Evolutionary conservation across 92 coral and sea anemone genomes (phyloP).

Genomic region (Porites rus): DNA sequence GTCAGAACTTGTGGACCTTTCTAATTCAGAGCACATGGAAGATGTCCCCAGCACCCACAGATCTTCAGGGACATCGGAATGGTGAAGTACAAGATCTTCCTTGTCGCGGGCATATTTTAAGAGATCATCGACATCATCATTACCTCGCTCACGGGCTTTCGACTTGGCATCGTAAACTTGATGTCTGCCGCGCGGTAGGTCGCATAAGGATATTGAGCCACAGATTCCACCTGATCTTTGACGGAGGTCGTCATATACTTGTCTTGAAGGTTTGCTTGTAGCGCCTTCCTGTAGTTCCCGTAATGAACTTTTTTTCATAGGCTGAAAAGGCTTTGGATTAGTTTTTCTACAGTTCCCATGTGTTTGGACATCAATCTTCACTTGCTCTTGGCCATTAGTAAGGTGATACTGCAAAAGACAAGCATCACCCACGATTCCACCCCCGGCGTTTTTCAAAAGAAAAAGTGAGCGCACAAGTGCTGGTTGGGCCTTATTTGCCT

Average conservation of each 20-base stretch:
- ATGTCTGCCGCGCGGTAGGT: conserved; percentile 34
- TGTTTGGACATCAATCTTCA: conserved; percentile 7
- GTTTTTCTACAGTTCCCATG: conserved; percentile 56
- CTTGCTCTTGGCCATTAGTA: background rate
- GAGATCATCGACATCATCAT: conserved; percentile 56
- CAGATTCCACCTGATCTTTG: conserved; percentile 23
- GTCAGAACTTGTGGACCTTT: conserved; percentile 30
- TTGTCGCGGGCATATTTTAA: conserved; percentile 46
- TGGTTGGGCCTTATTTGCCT: conserved; percentile 39
- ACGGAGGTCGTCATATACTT: conserved; percentile 29
- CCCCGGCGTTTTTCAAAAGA: conserved; percentile 28
- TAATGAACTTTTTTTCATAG: conserved; percentile 30
- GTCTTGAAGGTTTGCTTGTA: background rate
- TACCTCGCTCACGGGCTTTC: conserved; percentile 8
- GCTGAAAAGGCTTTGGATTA: conserved; percentile 38
- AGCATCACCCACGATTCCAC: conserved; percentile 26
- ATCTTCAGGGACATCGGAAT: conserved; percentile 67
- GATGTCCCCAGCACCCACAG: conserved; percentile 56
- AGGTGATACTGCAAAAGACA: conserved; percentile 62
- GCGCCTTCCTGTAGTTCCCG: background rate
- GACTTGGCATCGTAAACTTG: conserved; percentile 48
- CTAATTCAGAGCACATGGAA: conserved; percentile 56
- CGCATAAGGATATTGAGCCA: conserved; percentile 8
- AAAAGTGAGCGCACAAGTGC: conserved; percentile 55
- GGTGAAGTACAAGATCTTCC: conserved; percentile 49